Evolutionary conservation across 2,888 invertebrate genomes (phyloP), one percentile per base, ranked within the genome.

Genomic region (Hydroisotoma schaefferi): DNA sequence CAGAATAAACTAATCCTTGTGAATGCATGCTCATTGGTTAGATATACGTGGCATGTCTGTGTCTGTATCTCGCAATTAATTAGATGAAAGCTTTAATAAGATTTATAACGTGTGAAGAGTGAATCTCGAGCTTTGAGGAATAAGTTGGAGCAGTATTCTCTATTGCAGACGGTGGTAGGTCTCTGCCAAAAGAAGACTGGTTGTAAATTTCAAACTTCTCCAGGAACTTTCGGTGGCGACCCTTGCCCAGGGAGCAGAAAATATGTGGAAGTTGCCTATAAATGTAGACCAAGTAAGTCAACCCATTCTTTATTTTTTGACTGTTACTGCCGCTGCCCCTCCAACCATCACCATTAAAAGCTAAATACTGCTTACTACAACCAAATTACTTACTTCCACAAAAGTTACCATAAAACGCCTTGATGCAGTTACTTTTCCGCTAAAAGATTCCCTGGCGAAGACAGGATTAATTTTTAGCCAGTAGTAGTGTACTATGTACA

Each of bases 241-340:
- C 94, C 94, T 0, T 97, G 95, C 76, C 94, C 94, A 12, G 87
- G 88, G 23, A 86, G 90, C 61, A 83, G 88, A 69, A 94, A 95
- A 79, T 94, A 92, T 81, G 89, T 94, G 71, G 93, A 94, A 81
- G 91, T 95, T 69, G 91, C 91, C 73, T 97, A 93, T 81, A 94
- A 94, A 80, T 97, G 97, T 82, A 85, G 91, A 79, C 97, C 97
- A 76, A 90, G 95, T 95, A 82, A 90, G 90, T 52, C 5, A 46
- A 52, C 12, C 25, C 40, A 26, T 38, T 18, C n/a, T n/a, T n/a
- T n/a, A n/a, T n/a, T n/a, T n/a, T n/a, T n/a, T n/a, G n/a, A n/a
- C n/a, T n/a, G n/a, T n/a, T n/a, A n/a, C n/a, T n/a, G n/a, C 8
- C 20, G 20, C 40, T 40, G 5, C n/a, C 5, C 8, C 40, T 18